Percentiles rank a stretch among this genome's conserved stretches.
Evolutionary conservation across 2,113 vertebrate genomes (phyloP).

Genomic region (Orientallactaga bullata): DNA sequence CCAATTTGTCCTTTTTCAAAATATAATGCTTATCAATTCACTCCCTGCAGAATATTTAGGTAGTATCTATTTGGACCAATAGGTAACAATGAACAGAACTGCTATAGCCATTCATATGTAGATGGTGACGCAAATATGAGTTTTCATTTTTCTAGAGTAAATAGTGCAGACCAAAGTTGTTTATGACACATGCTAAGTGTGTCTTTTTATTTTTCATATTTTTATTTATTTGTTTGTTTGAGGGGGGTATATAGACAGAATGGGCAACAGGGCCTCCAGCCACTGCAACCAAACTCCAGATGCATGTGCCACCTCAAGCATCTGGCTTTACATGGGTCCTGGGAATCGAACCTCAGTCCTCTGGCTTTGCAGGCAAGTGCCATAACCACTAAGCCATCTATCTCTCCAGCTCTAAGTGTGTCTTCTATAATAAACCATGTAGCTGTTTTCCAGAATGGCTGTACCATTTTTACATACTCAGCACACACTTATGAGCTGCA

Average conservation of each 20-base stretch:
- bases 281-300: too few species aligned
- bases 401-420: too few species aligned
- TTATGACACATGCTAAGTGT: neutral
- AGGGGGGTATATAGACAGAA: too few species aligned
- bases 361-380: too few species aligned
- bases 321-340: too few species aligned
- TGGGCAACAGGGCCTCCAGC: too few species aligned
- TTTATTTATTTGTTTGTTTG: too few species aligned
- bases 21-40: neutral
- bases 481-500: neutral
- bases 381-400: too few species aligned
- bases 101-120: neutral
- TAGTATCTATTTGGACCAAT: neutral
- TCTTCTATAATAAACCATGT: neutral
- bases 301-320: too few species aligned
- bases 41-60: neutral
- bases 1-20: neutral
- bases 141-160: conserved; percentile 31
- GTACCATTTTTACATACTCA: neutral
- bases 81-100: neutral
- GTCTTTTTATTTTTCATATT: too few species aligned
- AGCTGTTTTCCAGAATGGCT: neutral
- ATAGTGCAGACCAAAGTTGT: neutral
- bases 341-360: too few species aligned
- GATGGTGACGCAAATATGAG: neutral